Percentiles rank a stretch among this genome's conserved stretches.
Conservation (phyloP, 2,113 vertebrate species). For the Xiphias gladius region DNA sequence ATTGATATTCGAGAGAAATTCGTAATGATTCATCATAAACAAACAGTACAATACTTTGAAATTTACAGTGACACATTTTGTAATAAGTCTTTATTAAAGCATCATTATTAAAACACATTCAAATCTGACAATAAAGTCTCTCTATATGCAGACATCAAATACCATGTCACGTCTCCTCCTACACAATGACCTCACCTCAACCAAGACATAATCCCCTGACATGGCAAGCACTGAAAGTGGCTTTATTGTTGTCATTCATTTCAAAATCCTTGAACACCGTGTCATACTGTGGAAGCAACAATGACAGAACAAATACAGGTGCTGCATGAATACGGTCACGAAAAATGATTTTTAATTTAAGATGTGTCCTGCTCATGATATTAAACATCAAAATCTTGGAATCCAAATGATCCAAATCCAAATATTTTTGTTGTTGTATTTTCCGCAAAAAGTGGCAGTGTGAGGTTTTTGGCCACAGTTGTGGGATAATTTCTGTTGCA, state of each 20-base stretch:
- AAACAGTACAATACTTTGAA: background rate
- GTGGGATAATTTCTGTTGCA: slow-evolving; percentile 75
- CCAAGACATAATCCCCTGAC: slow-evolving; percentile 38
- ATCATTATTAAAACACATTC: slow-evolving; percentile 41
- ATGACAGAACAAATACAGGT: slow-evolving; percentile 9
- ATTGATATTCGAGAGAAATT: background rate
- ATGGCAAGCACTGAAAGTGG: slow-evolving; percentile 24
- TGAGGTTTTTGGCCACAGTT: slow-evolving; percentile 67
- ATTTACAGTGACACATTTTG: slow-evolving; percentile 23
- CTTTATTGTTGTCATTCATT: slow-evolving; percentile 42
- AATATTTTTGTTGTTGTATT: too few relatives aligned
- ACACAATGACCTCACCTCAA: slow-evolving; percentile 37
- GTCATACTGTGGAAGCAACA: slow-evolving; percentile 24
- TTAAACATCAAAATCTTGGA: slow-evolving; percentile 1
- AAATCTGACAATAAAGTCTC: slow-evolving; percentile 34
- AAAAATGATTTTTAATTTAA: background rate
- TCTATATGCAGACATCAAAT: slow-evolving; percentile 46
- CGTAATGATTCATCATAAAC: background rate
- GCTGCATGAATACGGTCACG: background rate
- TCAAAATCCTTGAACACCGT: slow-evolving; percentile 1
- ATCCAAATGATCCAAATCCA: slow-evolving; percentile 9
- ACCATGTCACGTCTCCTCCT: slow-evolving; percentile 14
- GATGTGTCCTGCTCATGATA: background rate
- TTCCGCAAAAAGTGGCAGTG: slow-evolving; percentile 23
- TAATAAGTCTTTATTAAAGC: slow-evolving; percentile 51